Conservation (phyloP, 2,797 vertebrate species). For the Pseudocheirus occidentalis region DNA sequence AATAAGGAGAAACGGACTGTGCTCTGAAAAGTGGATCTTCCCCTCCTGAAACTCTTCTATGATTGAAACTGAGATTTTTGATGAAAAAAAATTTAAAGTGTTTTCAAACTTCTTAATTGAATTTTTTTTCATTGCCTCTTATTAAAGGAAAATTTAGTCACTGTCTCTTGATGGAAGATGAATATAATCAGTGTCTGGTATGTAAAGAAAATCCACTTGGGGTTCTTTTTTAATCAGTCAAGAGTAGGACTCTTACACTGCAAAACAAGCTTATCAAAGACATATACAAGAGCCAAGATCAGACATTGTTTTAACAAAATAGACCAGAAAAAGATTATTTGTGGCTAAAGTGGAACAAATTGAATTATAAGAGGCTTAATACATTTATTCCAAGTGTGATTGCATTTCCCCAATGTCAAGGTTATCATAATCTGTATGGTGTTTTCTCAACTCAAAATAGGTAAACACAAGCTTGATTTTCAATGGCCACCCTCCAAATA, state of each 20-base stretch:
- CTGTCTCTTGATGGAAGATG: slow-evolving; percentile 45
- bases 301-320: slow-evolving; percentile 72
- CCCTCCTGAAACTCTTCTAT: not conserved
- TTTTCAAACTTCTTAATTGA: slow-evolving; percentile 9
- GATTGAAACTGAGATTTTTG: slow-evolving; percentile 63
- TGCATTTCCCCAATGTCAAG: slow-evolving; percentile 71
- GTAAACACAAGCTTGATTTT: slow-evolving; percentile 52
- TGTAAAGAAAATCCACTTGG: not conserved
- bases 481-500: slow-evolving; percentile 67
- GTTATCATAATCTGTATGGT: slow-evolving; percentile 50
- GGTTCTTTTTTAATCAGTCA: slow-evolving; percentile 60
- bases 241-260: slow-evolving; percentile 60
- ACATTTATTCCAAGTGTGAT: slow-evolving; percentile 76
- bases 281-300: slow-evolving; percentile 64
- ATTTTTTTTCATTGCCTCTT: not conserved
- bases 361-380: slow-evolving; percentile 77
- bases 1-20: slow-evolving; percentile 23
- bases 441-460: slow-evolving; percentile 65
- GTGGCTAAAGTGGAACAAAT: slow-evolving; percentile 77
- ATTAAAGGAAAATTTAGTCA: not conserved
- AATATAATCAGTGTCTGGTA: not conserved
- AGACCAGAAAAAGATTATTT: slow-evolving; percentile 71
- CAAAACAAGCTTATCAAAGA: slow-evolving; percentile 77
- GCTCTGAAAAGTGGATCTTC: slow-evolving; percentile 31
- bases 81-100: slow-evolving; percentile 3